Base-by-base conservation (phyloP, 2,797 vertebrate genomes). In the Gephyroberyx darwinii region DNA sequence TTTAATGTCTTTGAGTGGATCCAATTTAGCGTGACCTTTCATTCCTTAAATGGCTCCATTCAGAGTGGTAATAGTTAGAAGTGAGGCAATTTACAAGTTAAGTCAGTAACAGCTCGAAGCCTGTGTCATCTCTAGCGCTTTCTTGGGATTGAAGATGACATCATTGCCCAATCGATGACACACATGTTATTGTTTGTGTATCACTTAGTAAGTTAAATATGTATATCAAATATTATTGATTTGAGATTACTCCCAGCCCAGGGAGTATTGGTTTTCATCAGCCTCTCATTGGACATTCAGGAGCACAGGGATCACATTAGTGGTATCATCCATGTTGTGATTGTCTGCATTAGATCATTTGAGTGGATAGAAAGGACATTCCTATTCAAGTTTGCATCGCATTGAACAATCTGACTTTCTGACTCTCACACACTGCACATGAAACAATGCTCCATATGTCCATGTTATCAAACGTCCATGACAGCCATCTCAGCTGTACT, bases 21-120 rank as follows among this genome's bases (percentile, higher is more conserved):
- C 79, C 68, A 80, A 84, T 89, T 86, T 75, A 81, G 53, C 72
- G 52, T 65, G 61, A 82, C 71, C 62, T 77, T 75, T 79, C 51
- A 66, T 84, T 87, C 78, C 67, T 83, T 60, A 81, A 84, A 85
- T 79, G 84, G 55, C 63, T 65, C 69, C 33, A 22, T 12, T 77
- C 63, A 74, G 47, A 83, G 51, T 39, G 35, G 12, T 39, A 45
- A 39, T 60, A 68, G 31, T 71, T 78, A 56, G 55, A 68, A 64
- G 56, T 69, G 60, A 45, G 56, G 68, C 52, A 65, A 74, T 81
- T 71, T 43, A 35, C 13, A 16, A 26, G 20, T 75, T 10, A 16
- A 26, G 20, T 75, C 39, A 41, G 67, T 74, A 30, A 56, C 69
- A 57, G 75, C 65, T 65, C 12, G 8, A 73, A 72, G 75, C 35